phyloP scores from a whole-genome alignment of 2,888 invertebrate genomes.

The Gymnoscelis rufifasciata region DNA sequence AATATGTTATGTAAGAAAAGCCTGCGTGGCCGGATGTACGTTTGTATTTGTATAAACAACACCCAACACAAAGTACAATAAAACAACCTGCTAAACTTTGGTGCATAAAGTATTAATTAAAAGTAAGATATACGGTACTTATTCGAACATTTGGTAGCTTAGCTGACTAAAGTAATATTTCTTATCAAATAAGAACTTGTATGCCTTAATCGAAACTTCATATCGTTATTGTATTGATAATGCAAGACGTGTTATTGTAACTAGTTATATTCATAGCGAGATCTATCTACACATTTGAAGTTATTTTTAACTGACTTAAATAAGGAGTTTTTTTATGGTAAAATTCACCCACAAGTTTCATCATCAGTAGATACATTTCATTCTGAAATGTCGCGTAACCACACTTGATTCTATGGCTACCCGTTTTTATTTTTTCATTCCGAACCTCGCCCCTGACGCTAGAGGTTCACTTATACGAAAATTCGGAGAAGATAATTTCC shows the following conservation, averaged over 20 bases:
- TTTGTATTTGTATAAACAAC: constrained; percentile 9
- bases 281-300: constrained; percentile 13
- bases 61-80: constrained; percentile 34
- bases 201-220: constrained; percentile 74
- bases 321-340: no score
- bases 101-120: constrained; percentile 31
- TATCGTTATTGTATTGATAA: constrained; percentile 76
- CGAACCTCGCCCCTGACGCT: no score
- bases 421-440: no score
- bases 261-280: constrained; percentile 11
- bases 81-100: constrained; percentile 28
- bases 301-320: no score
- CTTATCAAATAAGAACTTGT: constrained; percentile 74
- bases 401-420: no score
- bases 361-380: no score
- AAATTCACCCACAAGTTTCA: no score
- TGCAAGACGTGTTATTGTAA: constrained; percentile 43
- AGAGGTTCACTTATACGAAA: no score
- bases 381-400: no score
- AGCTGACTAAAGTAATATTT: constrained; percentile 50
- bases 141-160: constrained; percentile 40
- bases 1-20: constrained; percentile 10
- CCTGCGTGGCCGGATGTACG: background rate
- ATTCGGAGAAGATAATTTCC: no score
- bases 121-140: constrained; percentile 24